Evolutionary conservation across 2,797 vertebrate genomes (phyloP).

Genomic region (Tragopan temminckii): DNA sequence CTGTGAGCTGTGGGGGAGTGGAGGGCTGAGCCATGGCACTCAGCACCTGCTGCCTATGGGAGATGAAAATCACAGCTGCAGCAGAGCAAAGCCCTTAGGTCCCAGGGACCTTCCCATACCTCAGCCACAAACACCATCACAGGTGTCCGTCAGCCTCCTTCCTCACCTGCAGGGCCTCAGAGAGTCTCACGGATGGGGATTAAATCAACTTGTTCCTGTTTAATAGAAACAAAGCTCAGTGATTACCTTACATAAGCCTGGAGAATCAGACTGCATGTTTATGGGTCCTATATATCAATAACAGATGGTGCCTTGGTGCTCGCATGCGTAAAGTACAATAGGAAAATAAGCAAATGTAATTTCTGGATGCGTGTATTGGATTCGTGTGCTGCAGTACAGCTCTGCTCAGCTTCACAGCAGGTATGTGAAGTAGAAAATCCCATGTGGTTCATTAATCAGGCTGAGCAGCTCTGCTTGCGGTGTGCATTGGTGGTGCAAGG

Average conservation of each 20-base stretch:
- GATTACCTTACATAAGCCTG: background rate
- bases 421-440: background rate
- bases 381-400: background rate
- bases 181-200: background rate
- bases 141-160: background rate
- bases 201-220: background rate
- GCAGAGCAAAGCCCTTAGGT: background rate
- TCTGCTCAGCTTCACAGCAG: background rate
- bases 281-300: background rate
- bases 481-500: background rate
- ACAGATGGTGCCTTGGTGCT: background rate
- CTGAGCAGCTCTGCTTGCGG: background rate
- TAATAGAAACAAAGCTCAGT: background rate
- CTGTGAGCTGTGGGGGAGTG: background rate
- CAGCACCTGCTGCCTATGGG: accelerated
- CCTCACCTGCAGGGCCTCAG: background rate
- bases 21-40: accelerated
- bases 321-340: background rate
- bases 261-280: background rate
- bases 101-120: too few relatives aligned
- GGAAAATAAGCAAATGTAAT: background rate
- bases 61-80: background rate
- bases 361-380: background rate
- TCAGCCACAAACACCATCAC: background rate
- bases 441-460: background rate